These are phyloP conservation scores for Mallateleia sp. DNA, from an alignment of 2,888 invertebrate species.

Conservation along the genomic window DNA sequence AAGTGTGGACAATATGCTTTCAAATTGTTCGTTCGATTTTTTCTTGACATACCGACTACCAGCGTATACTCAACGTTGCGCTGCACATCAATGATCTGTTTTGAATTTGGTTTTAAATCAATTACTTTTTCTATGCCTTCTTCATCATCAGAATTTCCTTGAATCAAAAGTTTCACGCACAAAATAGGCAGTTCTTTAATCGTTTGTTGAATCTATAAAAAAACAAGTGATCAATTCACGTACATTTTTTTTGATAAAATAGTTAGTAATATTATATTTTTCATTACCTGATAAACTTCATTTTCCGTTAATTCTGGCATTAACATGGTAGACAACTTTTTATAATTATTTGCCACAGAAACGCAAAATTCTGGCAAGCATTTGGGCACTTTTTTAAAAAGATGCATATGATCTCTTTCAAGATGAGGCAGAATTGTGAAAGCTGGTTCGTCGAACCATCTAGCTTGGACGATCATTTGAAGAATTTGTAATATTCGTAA, in stretches of 20 bases:
- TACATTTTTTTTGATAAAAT: neutral
- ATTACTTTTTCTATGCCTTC: slow-evolving; percentile 71
- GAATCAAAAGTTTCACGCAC: slow-evolving; percentile 83
- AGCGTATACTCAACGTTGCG: slow-evolving; percentile 93
- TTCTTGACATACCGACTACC: slow-evolving; percentile 91
- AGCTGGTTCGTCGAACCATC: slow-evolving; percentile 95
- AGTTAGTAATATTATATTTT: neutral
- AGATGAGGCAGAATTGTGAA: slow-evolving; percentile 95
- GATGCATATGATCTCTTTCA: slow-evolving; percentile 91
- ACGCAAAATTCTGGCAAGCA: slow-evolving; percentile 92
- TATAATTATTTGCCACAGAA: slow-evolving; percentile 91
- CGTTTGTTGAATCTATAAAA: slow-evolving; percentile 86
- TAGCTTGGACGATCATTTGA: slow-evolving; percentile 97
- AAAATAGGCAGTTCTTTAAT: slow-evolving; percentile 87
- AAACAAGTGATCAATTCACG: neutral
- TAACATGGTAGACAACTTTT: slow-evolving; percentile 91
- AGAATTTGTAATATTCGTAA: slow-evolving; percentile 94
- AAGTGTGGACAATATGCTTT: slow-evolving; percentile 95
- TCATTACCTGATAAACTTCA: slow-evolving; percentile 94
- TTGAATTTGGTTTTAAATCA: slow-evolving; percentile 66
- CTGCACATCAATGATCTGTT: slow-evolving; percentile 80
- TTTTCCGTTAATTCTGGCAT: slow-evolving; percentile 92
- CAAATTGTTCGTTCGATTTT: slow-evolving; percentile 91
- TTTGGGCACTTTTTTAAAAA: slow-evolving; percentile 89
- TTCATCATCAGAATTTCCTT: slow-evolving; percentile 77